Base-by-base conservation (phyloP, 2,888 invertebrate genomes). In the Cistogaster globosa region DNA sequence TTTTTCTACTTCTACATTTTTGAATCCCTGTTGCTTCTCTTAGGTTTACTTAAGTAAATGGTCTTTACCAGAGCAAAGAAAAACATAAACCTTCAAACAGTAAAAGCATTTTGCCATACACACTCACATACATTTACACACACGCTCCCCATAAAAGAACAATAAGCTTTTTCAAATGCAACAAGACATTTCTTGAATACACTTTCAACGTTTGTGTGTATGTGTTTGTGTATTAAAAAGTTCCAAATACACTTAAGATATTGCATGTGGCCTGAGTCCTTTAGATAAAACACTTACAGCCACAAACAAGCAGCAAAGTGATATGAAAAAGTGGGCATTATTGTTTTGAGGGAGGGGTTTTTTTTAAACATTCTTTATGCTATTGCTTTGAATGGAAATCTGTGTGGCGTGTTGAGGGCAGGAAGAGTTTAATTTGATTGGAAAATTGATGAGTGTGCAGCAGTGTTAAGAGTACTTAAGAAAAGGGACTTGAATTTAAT, bases 11-110 rank as follows among this genome's bases (percentile, higher is more conserved):
- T 69, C 38, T 38, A 38, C 6, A 26, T 48, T 58, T 58, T 55
- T 14, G 82, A 84, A 83, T 83, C 86, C 87, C 88, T 87, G 87
- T 87, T 87, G 88, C 87, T 88, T 87, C 76, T 72, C 86, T 86
- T 88, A 88, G 87, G 89, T 88, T 90, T 90, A 90, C 87, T 90
- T 91, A 90, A 92, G 90, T 90, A 91, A 91, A 92, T 90, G 90
- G 90, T 88, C 83, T 58, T 78, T 58, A 51, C 63, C n/a, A 36
- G 1, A 51, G 38, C 22, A 22, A 26, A 65, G 22, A 22, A 36
- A 74, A 32, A 57, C 16, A 55, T 55, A 32, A 71, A 72, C 72
- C 36, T 20, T 74, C 22, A 20, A 32, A 18, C 75, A 71, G 57
- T 57, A 55, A 62, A 62, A 83, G 58, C 60, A 75, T 65, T 53